Base-by-base conservation (phyloP, 2,797 vertebrate species). In the Pipistrellus nathusii region DNA sequence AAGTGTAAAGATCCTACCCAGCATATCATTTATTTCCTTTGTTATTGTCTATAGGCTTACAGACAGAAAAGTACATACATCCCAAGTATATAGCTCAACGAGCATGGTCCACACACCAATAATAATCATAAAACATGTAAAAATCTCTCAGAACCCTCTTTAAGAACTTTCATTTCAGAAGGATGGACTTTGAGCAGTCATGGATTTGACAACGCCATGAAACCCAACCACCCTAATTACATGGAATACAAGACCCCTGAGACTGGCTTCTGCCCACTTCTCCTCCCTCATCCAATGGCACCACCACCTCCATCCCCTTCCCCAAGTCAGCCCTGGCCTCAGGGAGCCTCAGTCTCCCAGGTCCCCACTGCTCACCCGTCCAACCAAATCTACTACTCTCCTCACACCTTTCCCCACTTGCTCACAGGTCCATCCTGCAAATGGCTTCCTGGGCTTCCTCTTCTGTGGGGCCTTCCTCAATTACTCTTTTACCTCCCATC, bases 91-190 rank as follows among this genome's bases (percentile, higher is more conserved):
- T 2, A 27, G 41, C 5, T 64, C 82, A 59, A 59, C 18, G 6
- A 72, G 12, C 9, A 21, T n/a, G 23, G 35, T 5, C 5, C 7
- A 25, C 23, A 6, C 30, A 27, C 3, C 7, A 12, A 20, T 59
- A 7, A 38, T 20, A 7, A 30, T 13, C 27, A 66, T 17, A 41
- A 59, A 80, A 35, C 15, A 20, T 13, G 21, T 11, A 20, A 44
- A 91, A 75, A 85, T n/a, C 30, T 17, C 13, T 21, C 59, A 93
- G 46, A 55, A 32, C n/a, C 44, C 25, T 64, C 86, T n/a, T 51
- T 2, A 55, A n/a, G 76, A 73, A 44, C 51, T 48, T 27, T 73
- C 48, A 20, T 57, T 77, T 35, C 53, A 75, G 76, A 14, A 35
- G 20, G 46, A 41, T 12, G 21, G 48, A 68, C 35, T 82, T 25